phyloP scores from a whole-genome alignment of 1,140 invertebrate genomes.

The Druon quercuslanigerum region DNA sequence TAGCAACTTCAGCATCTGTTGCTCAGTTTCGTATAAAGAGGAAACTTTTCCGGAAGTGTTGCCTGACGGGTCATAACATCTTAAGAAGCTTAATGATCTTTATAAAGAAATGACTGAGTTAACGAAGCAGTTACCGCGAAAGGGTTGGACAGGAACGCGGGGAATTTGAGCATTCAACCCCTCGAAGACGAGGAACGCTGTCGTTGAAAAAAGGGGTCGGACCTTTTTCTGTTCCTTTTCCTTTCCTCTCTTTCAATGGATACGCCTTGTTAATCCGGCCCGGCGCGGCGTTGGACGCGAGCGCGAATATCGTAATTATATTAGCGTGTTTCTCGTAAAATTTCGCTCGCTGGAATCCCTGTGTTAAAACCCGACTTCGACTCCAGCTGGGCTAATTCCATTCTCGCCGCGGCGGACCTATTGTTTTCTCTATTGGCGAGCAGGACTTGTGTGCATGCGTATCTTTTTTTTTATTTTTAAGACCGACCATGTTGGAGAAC shows the following conservation, averaged over 20 bases:
- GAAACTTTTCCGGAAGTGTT: neutral
- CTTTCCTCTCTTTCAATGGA: conserved; percentile 52
- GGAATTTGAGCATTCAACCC: conserved; percentile 43
- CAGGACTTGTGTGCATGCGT: neutral
- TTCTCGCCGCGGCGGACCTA: neutral
- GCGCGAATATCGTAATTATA: conserved; percentile 66
- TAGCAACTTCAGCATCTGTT: neutral
- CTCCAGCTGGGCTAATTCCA: conserved; percentile 21
- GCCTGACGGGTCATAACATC: neutral
- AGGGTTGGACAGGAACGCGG: conserved; percentile 7
- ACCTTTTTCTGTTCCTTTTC: conserved; percentile 37
- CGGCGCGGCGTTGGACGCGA: neutral
- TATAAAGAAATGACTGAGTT: conserved; percentile 52
- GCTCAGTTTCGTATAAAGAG: neutral
- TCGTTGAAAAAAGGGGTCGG: conserved; percentile 3
- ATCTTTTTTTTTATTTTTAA: neutral
- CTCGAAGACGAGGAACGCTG: conserved; percentile 29
- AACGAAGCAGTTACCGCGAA: conserved; percentile 51
- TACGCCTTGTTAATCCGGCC: conserved; percentile 60
- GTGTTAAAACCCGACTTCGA: neutral
- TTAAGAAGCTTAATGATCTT: conserved; percentile 32
- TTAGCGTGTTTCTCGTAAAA: conserved; percentile 55
- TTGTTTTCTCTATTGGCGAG: conserved; percentile 15
- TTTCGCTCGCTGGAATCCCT: conserved; percentile 35
- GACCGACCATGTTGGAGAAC: neutral